A percentile compares a stretch with the other conserved stretches of the same genome.
phyloP scores from a whole-genome alignment of 1,140 invertebrate species.

The Philaenus spumarius region DNA sequence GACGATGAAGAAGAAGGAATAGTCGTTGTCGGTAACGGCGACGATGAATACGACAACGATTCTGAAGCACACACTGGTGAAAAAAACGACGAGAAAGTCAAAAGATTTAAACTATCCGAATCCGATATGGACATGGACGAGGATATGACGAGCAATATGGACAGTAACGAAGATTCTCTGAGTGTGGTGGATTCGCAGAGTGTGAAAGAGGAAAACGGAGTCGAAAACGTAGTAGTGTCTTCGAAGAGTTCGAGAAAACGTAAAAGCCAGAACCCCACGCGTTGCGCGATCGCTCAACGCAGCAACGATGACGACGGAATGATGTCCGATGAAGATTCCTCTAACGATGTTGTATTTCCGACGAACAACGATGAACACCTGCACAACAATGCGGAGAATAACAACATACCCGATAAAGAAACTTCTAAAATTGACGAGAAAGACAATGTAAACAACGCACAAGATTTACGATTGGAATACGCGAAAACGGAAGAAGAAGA shows the following conservation, averaged over 20 bases:
- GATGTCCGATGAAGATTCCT: constrained; percentile 56
- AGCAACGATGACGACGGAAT: constrained; percentile 46
- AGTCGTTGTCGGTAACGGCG: constrained; percentile 51
- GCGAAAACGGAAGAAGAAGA: constrained; percentile 20
- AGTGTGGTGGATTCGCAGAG: constrained; percentile 47
- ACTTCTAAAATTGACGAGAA: too few relatives aligned
- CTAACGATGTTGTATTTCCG: constrained; percentile 52
- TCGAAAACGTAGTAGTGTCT: constrained; percentile 32
- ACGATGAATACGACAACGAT: constrained; percentile 57
- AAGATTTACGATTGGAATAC: background rate
- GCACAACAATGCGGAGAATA: too few relatives aligned
- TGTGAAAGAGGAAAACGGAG: constrained; percentile 44
- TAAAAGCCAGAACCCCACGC: constrained; percentile 87
- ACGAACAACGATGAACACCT: background rate
- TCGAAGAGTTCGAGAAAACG: constrained; percentile 56
- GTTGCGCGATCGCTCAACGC: constrained; percentile 55
- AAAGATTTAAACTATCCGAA: constrained; percentile 50
- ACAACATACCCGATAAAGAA: too few relatives aligned
- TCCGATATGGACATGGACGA: constrained; percentile 54
- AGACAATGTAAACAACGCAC: too few relatives aligned
- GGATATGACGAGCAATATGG: constrained; percentile 55
- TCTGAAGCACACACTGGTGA: constrained; percentile 35
- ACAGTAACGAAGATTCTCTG: constrained; percentile 67
- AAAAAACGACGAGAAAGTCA: constrained; percentile 56
- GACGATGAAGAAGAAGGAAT: constrained; percentile 54